Percentiles rank a stretch among this genome's conserved stretches.
phyloP scores from a whole-genome alignment of 2,888 invertebrate genomes.

The Orchesella flavescens region DNA sequence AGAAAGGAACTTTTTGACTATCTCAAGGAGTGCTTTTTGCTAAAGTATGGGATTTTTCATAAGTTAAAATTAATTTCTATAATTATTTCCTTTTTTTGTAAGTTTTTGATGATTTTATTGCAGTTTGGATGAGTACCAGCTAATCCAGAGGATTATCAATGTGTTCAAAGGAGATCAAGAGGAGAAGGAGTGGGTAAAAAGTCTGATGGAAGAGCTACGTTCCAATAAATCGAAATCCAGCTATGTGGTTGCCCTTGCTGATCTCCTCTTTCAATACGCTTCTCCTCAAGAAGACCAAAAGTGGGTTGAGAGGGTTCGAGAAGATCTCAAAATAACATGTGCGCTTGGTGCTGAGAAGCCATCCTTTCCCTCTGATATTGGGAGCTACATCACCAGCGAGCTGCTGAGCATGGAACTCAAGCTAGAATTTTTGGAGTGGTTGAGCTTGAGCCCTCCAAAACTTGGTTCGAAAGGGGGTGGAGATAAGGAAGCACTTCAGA shows the following conservation, averaged over 20 bases:
- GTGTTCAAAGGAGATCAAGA: too few relatives aligned
- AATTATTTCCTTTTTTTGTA: too few relatives aligned
- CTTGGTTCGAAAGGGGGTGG: too few relatives aligned
- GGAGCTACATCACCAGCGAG: neutral
- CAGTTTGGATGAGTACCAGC: too few relatives aligned
- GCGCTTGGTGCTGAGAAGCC: conserved; percentile 42
- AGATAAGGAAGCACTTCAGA: too few relatives aligned
- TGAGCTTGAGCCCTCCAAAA: neutral
- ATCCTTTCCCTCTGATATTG: conserved; percentile 52
- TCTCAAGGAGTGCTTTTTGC: conserved; percentile 24
- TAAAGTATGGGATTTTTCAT: conserved; percentile 39
- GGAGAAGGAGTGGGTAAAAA: neutral
- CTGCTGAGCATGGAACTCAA: neutral
- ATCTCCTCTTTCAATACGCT: neutral
- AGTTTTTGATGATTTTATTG: too few relatives aligned
- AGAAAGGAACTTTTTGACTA: conserved; percentile 38
- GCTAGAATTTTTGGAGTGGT: too few relatives aligned
- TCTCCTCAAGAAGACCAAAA: neutral
- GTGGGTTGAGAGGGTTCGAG: neutral
- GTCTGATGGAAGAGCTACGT: neutral
- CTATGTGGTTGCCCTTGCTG: conserved; percentile 12
- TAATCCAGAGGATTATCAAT: too few relatives aligned
- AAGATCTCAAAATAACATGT: neutral
- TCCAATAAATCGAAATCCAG: neutral
- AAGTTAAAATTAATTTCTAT: too few relatives aligned